These are phyloP conservation scores for Aegotheles bennettii DNA, from an alignment of 2,113 vertebrate genomes.

Conservation along the genomic window DNA sequence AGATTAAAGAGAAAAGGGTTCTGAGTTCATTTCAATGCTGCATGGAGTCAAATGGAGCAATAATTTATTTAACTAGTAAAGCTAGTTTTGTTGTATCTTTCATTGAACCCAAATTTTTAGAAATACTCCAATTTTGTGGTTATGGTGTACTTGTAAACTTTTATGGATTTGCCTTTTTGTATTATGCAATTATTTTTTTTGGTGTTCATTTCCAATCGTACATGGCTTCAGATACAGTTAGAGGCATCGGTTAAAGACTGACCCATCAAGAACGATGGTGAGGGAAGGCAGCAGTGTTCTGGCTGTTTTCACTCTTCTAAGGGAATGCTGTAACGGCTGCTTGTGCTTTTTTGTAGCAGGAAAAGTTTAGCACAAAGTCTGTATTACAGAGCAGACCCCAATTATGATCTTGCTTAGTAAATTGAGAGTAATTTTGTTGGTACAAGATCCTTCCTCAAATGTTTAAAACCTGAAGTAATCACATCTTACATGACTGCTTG, in stretches of 20 bases:
- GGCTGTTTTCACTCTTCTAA: slow-evolving; percentile 37
- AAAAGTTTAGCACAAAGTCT: background rate
- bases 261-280: background rate
- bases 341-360: background rate
- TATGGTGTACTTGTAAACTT: slow-evolving; percentile 46
- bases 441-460: background rate
- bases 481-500: background rate
- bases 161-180: slow-evolving; percentile 67
- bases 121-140: slow-evolving; percentile 68
- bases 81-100: slow-evolving; percentile 36
- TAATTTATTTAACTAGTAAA: slow-evolving; percentile 54
- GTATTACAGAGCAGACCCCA: background rate
- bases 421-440: background rate
- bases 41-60: slow-evolving; percentile 80
- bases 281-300: background rate
- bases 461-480: background rate
- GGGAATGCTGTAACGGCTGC: background rate
- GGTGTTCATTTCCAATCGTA: slow-evolving; percentile 54
- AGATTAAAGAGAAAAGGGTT: slow-evolving; percentile 68
- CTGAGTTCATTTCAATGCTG: slow-evolving; percentile 78
- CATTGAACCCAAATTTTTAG: slow-evolving; percentile 44
- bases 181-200: slow-evolving; percentile 34
- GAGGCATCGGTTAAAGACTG: background rate
- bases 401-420: slow-evolving; percentile 20
- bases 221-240: slow-evolving; percentile 17